These are phyloP conservation scores for Hippocampus guttulatus DNA, from an alignment of 2,113 vertebrate genomes.

Conservation along the genomic window DNA sequence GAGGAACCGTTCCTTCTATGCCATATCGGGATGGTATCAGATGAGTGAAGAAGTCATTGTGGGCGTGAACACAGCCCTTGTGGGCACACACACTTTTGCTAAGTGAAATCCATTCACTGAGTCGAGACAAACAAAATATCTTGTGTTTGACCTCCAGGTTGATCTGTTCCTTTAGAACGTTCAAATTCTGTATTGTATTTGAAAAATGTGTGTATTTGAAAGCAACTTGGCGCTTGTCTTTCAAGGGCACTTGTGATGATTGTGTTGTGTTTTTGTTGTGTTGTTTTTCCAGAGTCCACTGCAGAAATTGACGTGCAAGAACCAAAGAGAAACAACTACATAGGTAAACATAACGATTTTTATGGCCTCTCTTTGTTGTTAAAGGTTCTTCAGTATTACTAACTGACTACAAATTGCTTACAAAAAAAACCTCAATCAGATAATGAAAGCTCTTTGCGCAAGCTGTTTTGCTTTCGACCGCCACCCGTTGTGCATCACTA, in stretches of 20 bases:
- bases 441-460: background rate
- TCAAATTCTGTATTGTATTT: too few species aligned
- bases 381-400: background rate
- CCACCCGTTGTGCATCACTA: background rate
- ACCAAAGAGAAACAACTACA: slow-evolving; percentile 38
- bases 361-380: background rate
- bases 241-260: too few species aligned
- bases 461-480: background rate
- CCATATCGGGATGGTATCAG: background rate
- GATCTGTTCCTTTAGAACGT: too few species aligned
- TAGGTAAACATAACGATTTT: slow-evolving; percentile 30
- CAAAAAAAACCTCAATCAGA: too few species aligned
- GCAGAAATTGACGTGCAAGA: slow-evolving; percentile 1
- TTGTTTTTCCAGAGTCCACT: slow-evolving; percentile 39
- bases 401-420: background rate
- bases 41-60: background rate
- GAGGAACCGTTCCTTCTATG: background rate
- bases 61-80: too few species aligned
- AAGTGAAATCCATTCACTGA: too few species aligned
- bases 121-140: too few species aligned
- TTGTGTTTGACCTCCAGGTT: too few species aligned
- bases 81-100: too few species aligned
- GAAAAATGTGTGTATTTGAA: too few species aligned
- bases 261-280: too few species aligned
- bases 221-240: too few species aligned